phyloP scores from a whole-genome alignment of 2,797 vertebrate genomes.

The Syngnathus acus region DNA sequence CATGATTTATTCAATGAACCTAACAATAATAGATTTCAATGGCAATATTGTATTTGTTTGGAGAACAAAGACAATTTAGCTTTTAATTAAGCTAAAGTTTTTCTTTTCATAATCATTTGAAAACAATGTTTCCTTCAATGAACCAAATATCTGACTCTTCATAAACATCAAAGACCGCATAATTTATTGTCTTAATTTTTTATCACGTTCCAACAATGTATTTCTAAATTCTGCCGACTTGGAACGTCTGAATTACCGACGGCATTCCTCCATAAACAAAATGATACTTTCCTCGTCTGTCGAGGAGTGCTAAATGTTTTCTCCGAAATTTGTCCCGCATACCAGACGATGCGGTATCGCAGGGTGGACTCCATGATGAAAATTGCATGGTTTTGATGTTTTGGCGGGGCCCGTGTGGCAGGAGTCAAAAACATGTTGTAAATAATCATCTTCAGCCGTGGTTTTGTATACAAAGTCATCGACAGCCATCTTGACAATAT shows the following conservation, averaged over 20 bases:
- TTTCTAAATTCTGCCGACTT: neutral
- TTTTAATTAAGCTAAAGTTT: neutral
- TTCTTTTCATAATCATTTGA: neutral
- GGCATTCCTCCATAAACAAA: neutral
- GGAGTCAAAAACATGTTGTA: constrained; percentile 7
- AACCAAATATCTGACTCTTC: neutral
- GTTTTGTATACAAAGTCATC: neutral
- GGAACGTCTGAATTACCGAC: neutral
- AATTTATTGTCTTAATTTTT: neutral
- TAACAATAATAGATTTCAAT: neutral
- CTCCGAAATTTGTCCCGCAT: constrained; percentile 7
- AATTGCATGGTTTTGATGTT: constrained; percentile 25
- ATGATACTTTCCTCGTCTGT: neutral
- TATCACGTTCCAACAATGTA: neutral
- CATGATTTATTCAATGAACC: neutral
- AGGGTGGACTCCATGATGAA: constrained; percentile 22
- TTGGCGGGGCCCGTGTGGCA: constrained; percentile 33
- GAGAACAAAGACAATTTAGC: neutral
- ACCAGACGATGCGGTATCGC: constrained; percentile 7
- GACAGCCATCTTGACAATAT: neutral
- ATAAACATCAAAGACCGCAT: neutral
- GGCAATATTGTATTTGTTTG: neutral
- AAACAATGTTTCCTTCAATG: neutral
- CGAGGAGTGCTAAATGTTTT: constrained; percentile 10
- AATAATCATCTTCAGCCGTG: neutral